Evolutionary conservation across 2,113 vertebrate genomes (phyloP).

Genomic region (Pica pica): DNA sequence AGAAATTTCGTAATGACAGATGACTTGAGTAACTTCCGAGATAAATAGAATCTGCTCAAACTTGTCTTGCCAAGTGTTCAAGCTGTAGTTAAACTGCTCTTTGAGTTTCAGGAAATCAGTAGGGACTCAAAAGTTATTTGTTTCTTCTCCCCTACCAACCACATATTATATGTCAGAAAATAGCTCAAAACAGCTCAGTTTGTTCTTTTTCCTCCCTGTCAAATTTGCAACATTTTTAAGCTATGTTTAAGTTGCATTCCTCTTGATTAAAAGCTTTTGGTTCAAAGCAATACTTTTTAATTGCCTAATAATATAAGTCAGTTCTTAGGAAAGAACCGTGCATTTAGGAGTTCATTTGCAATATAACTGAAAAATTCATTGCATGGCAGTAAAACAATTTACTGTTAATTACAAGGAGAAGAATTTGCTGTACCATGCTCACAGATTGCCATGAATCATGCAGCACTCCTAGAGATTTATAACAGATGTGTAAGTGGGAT

Average conservation of each 20-base stretch:
- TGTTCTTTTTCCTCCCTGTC: conserved; percentile 50
- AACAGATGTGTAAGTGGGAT: conserved; percentile 93
- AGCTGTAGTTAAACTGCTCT: background rate
- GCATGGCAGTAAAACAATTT: conserved; percentile 96
- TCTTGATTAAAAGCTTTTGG: conserved; percentile 84
- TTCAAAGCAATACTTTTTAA: conserved; percentile 84
- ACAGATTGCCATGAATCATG: conserved; percentile 92
- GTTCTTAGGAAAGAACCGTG: conserved; percentile 79
- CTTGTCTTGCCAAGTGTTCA: conserved; percentile 27
- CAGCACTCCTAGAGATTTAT: conserved; percentile 92
- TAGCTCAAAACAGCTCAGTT: conserved; percentile 53
- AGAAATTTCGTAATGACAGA: conserved; percentile 67
- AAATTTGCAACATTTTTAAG: conserved; percentile 65
- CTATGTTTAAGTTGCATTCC: conserved; percentile 73
- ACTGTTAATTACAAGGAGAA: conserved; percentile 98
- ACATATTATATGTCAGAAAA: conserved; percentile 28
- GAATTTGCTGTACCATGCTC: conserved; percentile 92
- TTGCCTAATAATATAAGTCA: conserved; percentile 88
- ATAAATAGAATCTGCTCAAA: conserved; percentile 65
- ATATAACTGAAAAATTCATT: conserved; percentile 95
- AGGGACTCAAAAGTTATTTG: background rate
- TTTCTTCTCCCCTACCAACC: conserved; percentile 29
- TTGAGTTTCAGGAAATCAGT: background rate
- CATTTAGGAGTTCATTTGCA: conserved; percentile 87
- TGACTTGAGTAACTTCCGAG: conserved; percentile 65